A percentile compares a stretch with the other conserved stretches of the same genome.
phyloP scores from a whole-genome alignment of 2,888 invertebrate genomes.

The Chloromyia formosa region DNA sequence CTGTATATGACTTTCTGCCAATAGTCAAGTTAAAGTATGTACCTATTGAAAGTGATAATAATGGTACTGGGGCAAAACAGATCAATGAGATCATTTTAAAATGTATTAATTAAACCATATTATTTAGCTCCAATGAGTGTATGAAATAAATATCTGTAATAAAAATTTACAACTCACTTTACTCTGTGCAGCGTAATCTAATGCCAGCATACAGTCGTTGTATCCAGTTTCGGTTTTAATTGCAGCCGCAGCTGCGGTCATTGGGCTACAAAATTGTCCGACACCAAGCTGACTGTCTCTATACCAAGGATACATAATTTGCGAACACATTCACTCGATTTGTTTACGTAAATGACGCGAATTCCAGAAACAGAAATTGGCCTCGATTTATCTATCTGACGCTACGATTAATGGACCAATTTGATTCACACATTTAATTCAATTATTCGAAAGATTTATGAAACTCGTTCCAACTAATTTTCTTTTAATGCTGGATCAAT shows the following conservation, averaged over 20 bases:
- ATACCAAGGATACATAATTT: constrained; percentile 72
- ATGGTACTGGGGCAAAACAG: no score
- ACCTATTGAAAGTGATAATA: no score
- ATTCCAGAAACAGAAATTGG: neutral
- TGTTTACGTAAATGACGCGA: neutral
- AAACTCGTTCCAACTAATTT: neutral
- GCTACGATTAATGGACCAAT: neutral
- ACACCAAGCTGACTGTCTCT: constrained; percentile 61
- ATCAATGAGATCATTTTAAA: no score
- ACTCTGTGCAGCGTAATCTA: constrained; percentile 73
- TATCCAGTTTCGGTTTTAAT: constrained; percentile 74
- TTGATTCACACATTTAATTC: neutral
- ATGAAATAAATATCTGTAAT: no score
- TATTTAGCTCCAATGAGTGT: no score
- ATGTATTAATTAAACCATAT: no score
- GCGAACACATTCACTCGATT: constrained; percentile 39
- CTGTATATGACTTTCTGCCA: no score
- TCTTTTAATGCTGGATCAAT: neutral
- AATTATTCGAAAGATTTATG: neutral
- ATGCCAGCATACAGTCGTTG: constrained; percentile 76
- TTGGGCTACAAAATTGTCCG: constrained; percentile 68
- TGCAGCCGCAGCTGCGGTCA: constrained; percentile 66
- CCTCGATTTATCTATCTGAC: neutral
- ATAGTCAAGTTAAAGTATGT: no score
- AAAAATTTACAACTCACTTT: constrained; percentile 65